Percentiles rank a stretch among this genome's conserved stretches.
Evolutionary conservation across 2,797 vertebrate species (phyloP).

Genomic region (Miichthys miiuy): DNA sequence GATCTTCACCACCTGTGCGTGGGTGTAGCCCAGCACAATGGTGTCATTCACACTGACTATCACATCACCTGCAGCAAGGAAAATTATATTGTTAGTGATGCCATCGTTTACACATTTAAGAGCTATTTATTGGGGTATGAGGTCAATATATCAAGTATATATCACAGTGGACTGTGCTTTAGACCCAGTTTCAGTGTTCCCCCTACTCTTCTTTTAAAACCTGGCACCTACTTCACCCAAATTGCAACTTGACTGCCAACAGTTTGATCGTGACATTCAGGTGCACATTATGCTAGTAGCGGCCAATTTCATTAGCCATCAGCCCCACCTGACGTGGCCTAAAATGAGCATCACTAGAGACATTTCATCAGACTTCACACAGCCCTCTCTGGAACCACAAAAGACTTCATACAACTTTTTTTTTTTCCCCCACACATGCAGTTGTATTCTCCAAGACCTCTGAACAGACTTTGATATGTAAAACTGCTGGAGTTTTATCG

Average conservation of each 20-base stretch:
- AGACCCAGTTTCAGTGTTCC: background rate
- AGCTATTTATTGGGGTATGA: background rate
- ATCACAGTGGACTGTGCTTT: too few relatives aligned
- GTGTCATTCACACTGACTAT: constrained; percentile 98
- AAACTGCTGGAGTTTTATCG: background rate
- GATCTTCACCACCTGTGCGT: constrained; percentile 99
- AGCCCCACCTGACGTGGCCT: background rate
- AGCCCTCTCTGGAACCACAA: constrained; percentile 3
- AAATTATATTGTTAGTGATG: constrained; percentile 23
- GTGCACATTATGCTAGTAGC: background rate
- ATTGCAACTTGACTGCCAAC: background rate
- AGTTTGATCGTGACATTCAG: background rate
- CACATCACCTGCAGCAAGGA: constrained; percentile 89
- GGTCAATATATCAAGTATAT: background rate
- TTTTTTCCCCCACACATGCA: background rate
- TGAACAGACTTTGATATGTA: background rate
- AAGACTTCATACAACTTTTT: background rate
- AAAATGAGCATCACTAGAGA: constrained; percentile 1
- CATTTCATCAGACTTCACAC: background rate
- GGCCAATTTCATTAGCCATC: background rate
- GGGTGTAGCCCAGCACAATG: constrained; percentile 97
- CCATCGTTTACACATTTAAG: background rate
- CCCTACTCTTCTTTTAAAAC: background rate
- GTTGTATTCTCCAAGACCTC: background rate
- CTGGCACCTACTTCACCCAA: background rate